phyloP scores from a whole-genome alignment of 2,888 invertebrate genomes.

The Andrena minutula region DNA sequence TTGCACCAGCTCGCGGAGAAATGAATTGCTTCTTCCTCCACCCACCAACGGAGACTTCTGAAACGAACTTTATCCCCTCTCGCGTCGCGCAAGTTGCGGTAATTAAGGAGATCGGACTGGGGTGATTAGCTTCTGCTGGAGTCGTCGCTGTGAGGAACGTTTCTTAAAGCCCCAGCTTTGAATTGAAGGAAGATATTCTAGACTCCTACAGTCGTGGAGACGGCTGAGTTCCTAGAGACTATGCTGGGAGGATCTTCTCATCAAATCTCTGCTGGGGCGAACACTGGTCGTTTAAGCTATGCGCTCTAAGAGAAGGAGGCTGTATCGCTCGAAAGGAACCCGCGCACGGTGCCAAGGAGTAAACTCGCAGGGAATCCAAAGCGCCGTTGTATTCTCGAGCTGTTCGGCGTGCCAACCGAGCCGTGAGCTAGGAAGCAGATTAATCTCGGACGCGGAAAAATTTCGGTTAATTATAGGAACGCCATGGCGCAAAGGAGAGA shows the following conservation, averaged over 20 bases:
- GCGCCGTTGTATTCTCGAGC: slow-evolving; percentile 56
- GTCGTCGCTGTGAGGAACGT: background rate
- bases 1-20: slow-evolving; percentile 27
- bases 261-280: background rate
- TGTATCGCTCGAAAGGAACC: background rate
- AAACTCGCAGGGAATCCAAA: slow-evolving; percentile 33
- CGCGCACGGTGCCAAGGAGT: slow-evolving; percentile 48
- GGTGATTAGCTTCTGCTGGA: slow-evolving; percentile 29
- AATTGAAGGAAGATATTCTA: too few species aligned
- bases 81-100: slow-evolving; percentile 32
- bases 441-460: slow-evolving; percentile 46
- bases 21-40: slow-evolving; percentile 37
- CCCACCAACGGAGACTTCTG: background rate
- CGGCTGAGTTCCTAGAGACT: too few species aligned
- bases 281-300: background rate
- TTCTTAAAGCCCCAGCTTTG: too few species aligned
- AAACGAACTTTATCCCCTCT: slow-evolving; percentile 13
- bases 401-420: slow-evolving; percentile 57
- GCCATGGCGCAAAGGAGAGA: background rate
- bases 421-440: slow-evolving; percentile 51
- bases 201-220: too few species aligned
- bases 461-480: slow-evolving; percentile 55
- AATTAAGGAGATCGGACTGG: slow-evolving; percentile 39
- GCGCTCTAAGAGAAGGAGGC: slow-evolving; percentile 1
- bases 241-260: too few species aligned